A percentile compares a stretch with the other conserved stretches of the same genome.
These are phyloP conservation scores for Torymus aiolomorphi DNA, from an alignment of 2,888 invertebrate genomes.

Conservation along the genomic window DNA sequence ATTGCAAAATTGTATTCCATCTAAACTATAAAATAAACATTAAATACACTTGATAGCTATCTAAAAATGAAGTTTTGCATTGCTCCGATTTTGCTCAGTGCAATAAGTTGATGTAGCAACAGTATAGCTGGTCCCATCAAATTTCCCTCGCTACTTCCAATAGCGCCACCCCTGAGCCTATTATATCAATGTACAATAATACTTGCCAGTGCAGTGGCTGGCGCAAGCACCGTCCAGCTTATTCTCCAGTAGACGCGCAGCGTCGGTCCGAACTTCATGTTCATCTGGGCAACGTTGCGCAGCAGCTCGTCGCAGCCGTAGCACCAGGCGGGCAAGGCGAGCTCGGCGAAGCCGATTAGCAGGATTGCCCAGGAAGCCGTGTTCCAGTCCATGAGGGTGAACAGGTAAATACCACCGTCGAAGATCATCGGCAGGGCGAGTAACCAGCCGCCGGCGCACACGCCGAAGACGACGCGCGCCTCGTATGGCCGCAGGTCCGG, in stretches of 20 bases:
- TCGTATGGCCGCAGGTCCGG: conserved; percentile 80
- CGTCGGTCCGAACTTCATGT: conserved; percentile 80
- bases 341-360: conserved; percentile 83
- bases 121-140: no score
- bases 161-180: no score
- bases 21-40: no score
- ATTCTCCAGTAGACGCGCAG: conserved; percentile 83
- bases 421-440: conserved; percentile 87
- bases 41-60: no score
- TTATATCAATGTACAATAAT: background rate
- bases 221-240: conserved; percentile 84
- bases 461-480: conserved; percentile 79
- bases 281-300: conserved; percentile 79
- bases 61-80: no score
- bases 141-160: no score
- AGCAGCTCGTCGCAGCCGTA: conserved; percentile 82
- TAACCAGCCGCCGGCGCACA: conserved; percentile 83
- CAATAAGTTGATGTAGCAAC: no score
- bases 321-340: conserved; percentile 81
- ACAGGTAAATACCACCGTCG: conserved; percentile 84
- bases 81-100: no score
- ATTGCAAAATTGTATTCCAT: no score
- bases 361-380: conserved; percentile 87
- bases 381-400: conserved; percentile 86
- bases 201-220: conserved; percentile 84